phyloP scores from a whole-genome alignment of 2,797 vertebrate genomes.

The Potorous gilbertii region DNA sequence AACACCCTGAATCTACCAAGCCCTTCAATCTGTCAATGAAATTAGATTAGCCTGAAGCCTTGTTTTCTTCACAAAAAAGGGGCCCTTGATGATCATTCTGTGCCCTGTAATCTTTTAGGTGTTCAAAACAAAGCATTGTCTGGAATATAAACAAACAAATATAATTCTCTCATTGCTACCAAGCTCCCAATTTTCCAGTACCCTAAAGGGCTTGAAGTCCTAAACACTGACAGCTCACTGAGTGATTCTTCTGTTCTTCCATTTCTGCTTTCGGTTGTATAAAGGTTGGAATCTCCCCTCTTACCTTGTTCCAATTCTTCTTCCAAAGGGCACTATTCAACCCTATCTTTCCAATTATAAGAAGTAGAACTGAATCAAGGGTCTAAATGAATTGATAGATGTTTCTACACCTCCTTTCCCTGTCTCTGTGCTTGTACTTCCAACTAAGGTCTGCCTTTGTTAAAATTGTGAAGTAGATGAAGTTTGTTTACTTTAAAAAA shows the following conservation, averaged over 20 bases:
- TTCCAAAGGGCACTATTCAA: neutral
- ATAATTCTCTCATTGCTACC: neutral
- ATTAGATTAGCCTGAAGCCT: neutral
- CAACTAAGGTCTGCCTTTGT: neutral
- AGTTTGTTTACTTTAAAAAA: neutral
- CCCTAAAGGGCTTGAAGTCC: neutral
- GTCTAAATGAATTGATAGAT: neutral
- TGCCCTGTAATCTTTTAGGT: neutral
- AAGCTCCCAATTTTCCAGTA: constrained; percentile 4
- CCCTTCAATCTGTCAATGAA: neutral
- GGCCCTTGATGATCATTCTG: neutral
- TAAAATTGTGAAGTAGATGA: neutral
- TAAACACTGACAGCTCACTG: neutral
- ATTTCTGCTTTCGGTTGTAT: neutral
- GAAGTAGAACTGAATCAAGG: neutral
- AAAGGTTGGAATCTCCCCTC: neutral
- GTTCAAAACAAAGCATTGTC: neutral
- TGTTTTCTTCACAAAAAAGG: constrained; percentile 1
- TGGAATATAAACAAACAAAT: constrained; percentile 1
- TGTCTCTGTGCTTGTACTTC: neutral
- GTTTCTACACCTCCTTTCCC: neutral
- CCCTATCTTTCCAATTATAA: neutral
- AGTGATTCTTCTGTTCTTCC: neutral
- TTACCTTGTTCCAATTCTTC: neutral
- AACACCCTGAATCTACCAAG: neutral